These are phyloP conservation scores for Zygaena filipendulae DNA, from an alignment of 2,888 invertebrate genomes.

Conservation along the genomic window DNA sequence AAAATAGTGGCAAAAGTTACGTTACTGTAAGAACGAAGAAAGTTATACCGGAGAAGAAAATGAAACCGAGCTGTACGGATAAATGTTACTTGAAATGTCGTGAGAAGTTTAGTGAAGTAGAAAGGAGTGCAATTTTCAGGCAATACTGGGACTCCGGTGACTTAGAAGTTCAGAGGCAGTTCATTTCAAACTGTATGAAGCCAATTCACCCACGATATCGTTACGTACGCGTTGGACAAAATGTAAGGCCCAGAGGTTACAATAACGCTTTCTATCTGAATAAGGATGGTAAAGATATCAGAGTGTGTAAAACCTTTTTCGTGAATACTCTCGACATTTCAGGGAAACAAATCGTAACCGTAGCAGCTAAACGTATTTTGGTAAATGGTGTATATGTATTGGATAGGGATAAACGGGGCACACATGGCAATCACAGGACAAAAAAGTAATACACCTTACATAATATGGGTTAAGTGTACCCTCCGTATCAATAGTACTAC, in stretches of 20 bases:
- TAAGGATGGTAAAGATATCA: background rate
- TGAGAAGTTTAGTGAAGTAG: background rate
- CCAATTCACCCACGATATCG: background rate
- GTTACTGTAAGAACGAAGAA: no score
- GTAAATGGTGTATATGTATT: no score
- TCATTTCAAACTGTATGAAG: background rate
- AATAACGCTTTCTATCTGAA: background rate
- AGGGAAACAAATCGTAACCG: no score
- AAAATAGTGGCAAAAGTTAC: no score
- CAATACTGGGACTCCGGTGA: background rate
- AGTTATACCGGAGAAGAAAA: background rate
- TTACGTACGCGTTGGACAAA: no score
- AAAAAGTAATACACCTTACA: no score
- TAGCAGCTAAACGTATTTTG: no score
- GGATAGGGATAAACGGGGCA: conserved; percentile 1
- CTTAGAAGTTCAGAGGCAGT: background rate
- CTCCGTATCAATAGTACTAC: no score
- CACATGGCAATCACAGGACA: conserved; percentile 1
- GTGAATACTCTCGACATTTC: no score
- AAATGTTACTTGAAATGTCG: conserved; percentile 1
- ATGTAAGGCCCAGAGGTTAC: background rate
- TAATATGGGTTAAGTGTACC: no score
- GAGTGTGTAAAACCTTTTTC: background rate
- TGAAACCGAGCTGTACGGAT: background rate
- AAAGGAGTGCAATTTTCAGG: background rate